Evolutionary conservation across 2,113 vertebrate genomes (phyloP).

Genomic region (Syngnathus floridae): DNA sequence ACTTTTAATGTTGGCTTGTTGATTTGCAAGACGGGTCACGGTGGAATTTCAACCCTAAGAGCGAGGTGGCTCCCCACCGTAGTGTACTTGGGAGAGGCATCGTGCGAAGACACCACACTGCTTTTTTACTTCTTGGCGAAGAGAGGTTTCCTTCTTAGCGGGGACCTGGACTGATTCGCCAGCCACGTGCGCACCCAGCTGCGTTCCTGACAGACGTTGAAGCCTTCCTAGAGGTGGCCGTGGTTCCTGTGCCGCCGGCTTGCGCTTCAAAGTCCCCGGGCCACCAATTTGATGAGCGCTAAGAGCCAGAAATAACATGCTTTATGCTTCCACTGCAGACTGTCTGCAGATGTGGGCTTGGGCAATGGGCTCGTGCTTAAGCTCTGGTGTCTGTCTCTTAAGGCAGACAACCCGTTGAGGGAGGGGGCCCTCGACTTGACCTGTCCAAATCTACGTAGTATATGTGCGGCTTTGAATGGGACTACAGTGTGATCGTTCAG

Average conservation of each 20-base stretch:
- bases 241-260: slow-evolving; percentile 26
- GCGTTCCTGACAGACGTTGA: slow-evolving; percentile 17
- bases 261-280: slow-evolving; percentile 29
- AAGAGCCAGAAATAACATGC: slow-evolving; percentile 16
- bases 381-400: slow-evolving; percentile 9
- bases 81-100: slow-evolving; percentile 44
- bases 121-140: slow-evolving; percentile 40
- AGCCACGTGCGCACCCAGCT: slow-evolving; percentile 6
- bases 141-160: slow-evolving; percentile 10
- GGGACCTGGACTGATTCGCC: slow-evolving; percentile 29
- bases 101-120: slow-evolving; percentile 55
- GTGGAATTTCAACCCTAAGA: slow-evolving; percentile 39
- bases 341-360: slow-evolving; percentile 45
- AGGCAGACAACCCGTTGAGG: not conserved
- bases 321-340: slow-evolving; percentile 42
- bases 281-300: not conserved
- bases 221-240: slow-evolving; percentile 8
- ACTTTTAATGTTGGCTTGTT: not conserved
- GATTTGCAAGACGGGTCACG: slow-evolving; percentile 34
- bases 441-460: not conserved
- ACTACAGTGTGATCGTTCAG: not conserved
- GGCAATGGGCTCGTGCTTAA: slow-evolving; percentile 32
- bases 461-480: too few species aligned
- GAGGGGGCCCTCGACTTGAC: too few species aligned
- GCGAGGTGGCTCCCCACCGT: slow-evolving; percentile 13